phyloP scores from a whole-genome alignment of 2,113 vertebrate genomes.

The Rhynchomys soricoides region DNA sequence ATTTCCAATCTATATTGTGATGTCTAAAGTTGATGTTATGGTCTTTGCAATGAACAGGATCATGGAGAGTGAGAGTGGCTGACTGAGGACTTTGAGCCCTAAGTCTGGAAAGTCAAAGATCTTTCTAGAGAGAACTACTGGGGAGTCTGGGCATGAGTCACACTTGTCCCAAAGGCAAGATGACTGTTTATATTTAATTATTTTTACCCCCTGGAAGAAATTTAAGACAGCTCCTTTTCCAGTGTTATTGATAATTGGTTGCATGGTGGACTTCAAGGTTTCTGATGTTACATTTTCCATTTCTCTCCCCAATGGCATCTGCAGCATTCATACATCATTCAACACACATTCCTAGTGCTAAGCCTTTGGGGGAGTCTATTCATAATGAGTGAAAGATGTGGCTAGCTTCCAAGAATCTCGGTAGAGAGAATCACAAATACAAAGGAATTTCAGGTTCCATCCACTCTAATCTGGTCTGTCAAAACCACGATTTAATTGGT shows the following conservation, averaged over 20 bases:
- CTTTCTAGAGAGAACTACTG: not conserved
- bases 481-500: not conserved
- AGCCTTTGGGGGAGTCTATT: not conserved
- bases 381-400: not conserved
- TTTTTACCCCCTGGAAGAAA: not conserved
- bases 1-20: not conserved
- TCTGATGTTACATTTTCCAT: not conserved
- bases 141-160: not conserved
- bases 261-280: not conserved
- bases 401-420: not conserved
- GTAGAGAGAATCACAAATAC: not conserved
- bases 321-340: too few species aligned
- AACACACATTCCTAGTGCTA: not conserved
- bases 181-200: not conserved
- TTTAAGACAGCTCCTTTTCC: not conserved
- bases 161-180: not conserved
- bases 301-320: not conserved
- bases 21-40: too few species aligned
- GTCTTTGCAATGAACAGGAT: not conserved
- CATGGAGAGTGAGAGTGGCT: not conserved
- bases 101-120: not conserved
- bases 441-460: not conserved
- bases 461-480: not conserved
- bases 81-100: not conserved
- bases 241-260: not conserved